These are phyloP conservation scores for Aplochiton taeniatus DNA, from an alignment of 2,797 vertebrate genomes.

Conservation along the genomic window DNA sequence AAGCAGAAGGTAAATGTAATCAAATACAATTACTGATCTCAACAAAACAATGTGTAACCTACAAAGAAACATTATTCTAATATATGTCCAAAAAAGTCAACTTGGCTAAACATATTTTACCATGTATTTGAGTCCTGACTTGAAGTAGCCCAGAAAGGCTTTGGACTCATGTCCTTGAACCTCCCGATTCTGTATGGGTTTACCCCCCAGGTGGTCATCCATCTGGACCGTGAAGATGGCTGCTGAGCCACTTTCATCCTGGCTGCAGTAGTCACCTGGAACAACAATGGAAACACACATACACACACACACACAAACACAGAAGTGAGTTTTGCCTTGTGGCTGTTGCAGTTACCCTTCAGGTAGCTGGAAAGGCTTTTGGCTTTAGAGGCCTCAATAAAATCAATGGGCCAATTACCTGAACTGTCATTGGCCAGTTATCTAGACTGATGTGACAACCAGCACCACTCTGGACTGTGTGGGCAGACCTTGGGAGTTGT, in stretches of 20 bases:
- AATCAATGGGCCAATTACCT: constrained; percentile 13
- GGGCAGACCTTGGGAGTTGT: too few species aligned
- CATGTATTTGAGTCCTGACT: constrained; percentile 95
- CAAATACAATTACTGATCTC: background rate
- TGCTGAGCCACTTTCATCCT: constrained; percentile 94
- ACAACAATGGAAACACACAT: background rate
- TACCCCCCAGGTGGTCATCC: constrained; percentile 92
- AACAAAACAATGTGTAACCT: background rate
- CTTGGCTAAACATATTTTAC: constrained; percentile 55
- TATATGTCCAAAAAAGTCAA: background rate
- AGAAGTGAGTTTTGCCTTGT: background rate
- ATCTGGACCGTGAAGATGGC: constrained; percentile 97
- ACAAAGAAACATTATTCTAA: background rate
- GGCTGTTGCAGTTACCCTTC: background rate
- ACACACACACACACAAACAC: background rate
- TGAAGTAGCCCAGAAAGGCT: constrained; percentile 94
- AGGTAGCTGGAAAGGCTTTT: background rate
- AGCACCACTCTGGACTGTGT: too few species aligned
- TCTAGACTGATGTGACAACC: too few species aligned
- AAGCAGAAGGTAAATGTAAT: too few species aligned
- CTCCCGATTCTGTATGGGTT: constrained; percentile 92
- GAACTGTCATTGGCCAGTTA: background rate
- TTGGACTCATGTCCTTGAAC: constrained; percentile 91
- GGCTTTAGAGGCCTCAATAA: background rate
- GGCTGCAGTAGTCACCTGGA: constrained; percentile 87